Conservation (phyloP, 2,888 invertebrate species). For the Gandaritis pyraliata region DNA sequence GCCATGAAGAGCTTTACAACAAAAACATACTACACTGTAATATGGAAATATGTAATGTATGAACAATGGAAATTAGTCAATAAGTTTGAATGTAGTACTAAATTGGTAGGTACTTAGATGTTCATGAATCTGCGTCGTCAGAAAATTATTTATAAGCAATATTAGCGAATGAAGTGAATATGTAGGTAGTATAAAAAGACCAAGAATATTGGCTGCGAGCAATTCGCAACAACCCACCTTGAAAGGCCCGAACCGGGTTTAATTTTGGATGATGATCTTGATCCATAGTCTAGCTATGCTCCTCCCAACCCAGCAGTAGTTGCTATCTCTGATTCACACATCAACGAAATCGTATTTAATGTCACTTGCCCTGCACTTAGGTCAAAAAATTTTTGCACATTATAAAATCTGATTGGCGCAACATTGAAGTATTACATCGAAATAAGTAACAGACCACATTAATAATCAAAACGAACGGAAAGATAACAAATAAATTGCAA, state of each 20-base stretch:
- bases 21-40: conserved; percentile 4
- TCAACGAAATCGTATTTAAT: conserved; percentile 26
- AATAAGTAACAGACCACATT: background rate
- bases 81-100: background rate
- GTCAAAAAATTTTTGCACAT: conserved; percentile 3
- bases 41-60: background rate
- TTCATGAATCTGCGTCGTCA: background rate
- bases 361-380: conserved; percentile 31
- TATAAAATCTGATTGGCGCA: conserved; percentile 1
- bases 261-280: conserved; percentile 73
- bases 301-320: conserved; percentile 24
- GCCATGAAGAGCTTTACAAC: conserved; percentile 64
- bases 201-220: too few species aligned
- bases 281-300: conserved; percentile 55
- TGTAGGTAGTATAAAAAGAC: too few species aligned
- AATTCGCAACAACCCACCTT: conserved; percentile 56
- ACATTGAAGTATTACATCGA: conserved; percentile 9
- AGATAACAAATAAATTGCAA: background rate
- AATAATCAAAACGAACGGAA: conserved; percentile 4
- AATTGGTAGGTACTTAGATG: background rate
- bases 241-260: conserved; percentile 74
- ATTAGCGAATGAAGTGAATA: background rate
- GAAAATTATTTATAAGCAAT: background rate
- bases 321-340: conserved; percentile 27
- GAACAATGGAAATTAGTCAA: conserved; percentile 3